Conservation (phyloP, 2,797 vertebrate genomes). For the Leucoraja ocellata region DNA sequence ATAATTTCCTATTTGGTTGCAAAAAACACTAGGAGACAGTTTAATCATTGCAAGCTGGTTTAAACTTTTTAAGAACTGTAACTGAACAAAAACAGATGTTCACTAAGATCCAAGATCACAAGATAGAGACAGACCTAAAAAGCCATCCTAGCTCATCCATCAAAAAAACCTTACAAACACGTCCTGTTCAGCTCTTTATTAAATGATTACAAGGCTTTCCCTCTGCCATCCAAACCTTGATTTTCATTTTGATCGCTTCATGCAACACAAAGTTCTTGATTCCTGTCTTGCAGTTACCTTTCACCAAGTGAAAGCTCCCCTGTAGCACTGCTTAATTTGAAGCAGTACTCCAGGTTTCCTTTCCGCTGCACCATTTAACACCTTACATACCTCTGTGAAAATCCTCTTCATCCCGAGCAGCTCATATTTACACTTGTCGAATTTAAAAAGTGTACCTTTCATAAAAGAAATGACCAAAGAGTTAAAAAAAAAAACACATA, state of each 20-base stretch:
- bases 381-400: not conserved
- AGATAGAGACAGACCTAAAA: constrained; percentile 16
- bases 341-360: not conserved
- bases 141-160: constrained; percentile 11
- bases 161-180: constrained; percentile 4
- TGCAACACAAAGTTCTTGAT: not conserved
- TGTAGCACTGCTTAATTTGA: not conserved
- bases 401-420: too few relatives aligned
- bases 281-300: not conserved
- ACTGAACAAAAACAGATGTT: constrained; percentile 29
- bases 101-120: constrained; percentile 14
- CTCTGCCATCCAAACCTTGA: not conserved
- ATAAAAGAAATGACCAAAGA: not conserved
- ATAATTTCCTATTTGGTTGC: constrained; percentile 24
- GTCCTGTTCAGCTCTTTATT: not conserved
- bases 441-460: not conserved
- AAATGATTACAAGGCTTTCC: not conserved
- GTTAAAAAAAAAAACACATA: not conserved
- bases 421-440: not conserved
- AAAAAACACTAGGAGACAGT: constrained; percentile 17
- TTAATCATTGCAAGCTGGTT: constrained; percentile 27
- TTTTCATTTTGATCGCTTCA: not conserved
- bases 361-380: not conserved
- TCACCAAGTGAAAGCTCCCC: not conserved
- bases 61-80: constrained; percentile 32